phyloP scores from a whole-genome alignment of 2,888 invertebrate genomes.

The Hofmannophila pseudospretella region DNA sequence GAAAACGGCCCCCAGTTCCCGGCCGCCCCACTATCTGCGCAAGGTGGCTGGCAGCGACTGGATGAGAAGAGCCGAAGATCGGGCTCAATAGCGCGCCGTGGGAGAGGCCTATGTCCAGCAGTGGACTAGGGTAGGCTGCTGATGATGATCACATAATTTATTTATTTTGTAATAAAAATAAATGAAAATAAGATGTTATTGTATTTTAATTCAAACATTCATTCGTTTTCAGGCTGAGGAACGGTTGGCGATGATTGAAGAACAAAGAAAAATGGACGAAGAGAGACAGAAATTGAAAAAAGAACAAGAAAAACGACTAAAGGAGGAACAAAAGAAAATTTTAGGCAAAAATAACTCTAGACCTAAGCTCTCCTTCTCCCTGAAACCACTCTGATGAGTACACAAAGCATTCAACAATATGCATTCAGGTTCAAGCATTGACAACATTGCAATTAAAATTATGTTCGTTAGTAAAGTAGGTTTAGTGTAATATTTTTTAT shows the following conservation, averaged over 20 bases:
- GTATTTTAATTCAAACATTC: too few relatives aligned
- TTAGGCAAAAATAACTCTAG: slow-evolving; percentile 97
- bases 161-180: too few relatives aligned
- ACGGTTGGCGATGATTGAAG: slow-evolving; percentile 96
- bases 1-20: too few relatives aligned
- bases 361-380: slow-evolving; percentile 94
- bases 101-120: too few relatives aligned
- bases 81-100: too few relatives aligned
- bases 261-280: slow-evolving; percentile 97
- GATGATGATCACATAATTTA: too few relatives aligned
- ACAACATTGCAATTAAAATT: neutral
- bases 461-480: neutral
- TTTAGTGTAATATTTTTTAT: neutral
- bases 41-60: too few relatives aligned
- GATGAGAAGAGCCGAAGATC: too few relatives aligned
- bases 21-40: too few relatives aligned
- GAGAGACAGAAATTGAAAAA: slow-evolving; percentile 94
- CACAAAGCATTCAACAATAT: slow-evolving; percentile 14
- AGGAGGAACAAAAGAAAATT: slow-evolving; percentile 98
- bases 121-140: too few relatives aligned
- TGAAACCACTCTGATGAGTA: slow-evolving; percentile 87
- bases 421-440: neutral
- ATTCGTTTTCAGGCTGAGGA: slow-evolving; percentile 90
- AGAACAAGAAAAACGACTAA: slow-evolving; percentile 94
- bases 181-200: too few relatives aligned